These are phyloP conservation scores for Holothuria glaberrima DNA, from an alignment of 35 echinoderm and acorn worm genomes.

Conservation along the genomic window DNA sequence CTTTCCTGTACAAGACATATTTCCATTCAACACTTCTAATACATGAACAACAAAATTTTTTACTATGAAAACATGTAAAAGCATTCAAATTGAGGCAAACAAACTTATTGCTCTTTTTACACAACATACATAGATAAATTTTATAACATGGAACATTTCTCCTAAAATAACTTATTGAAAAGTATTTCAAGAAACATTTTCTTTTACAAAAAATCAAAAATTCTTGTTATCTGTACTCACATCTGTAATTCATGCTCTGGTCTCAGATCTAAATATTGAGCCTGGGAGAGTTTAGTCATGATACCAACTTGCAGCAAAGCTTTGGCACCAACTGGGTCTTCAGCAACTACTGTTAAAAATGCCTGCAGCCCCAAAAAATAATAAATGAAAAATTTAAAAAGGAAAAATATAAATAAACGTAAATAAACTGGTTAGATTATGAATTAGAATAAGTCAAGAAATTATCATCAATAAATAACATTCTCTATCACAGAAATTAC, in stretches of 20 bases:
- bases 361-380: constrained; percentile 51
- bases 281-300: constrained; percentile 84
- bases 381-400: background rate
- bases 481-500: too few species aligned
- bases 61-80: too few species aligned
- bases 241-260: constrained; percentile 80
- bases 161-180: background rate
- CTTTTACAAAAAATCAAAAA: too few species aligned
- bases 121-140: background rate
- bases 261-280: constrained; percentile 85
- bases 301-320: constrained; percentile 78
- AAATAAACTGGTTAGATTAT: background rate
- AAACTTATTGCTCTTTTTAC: too few species aligned
- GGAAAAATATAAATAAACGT: background rate
- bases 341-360: constrained; percentile 73
- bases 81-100: too few species aligned
- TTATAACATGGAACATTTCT: background rate
- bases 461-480: too few species aligned
- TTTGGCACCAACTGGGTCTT: constrained; percentile 83
- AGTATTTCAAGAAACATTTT: background rate
- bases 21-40: too few species aligned
- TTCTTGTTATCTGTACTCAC: constrained; percentile 33
- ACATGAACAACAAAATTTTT: too few species aligned
- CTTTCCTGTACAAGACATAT: too few species aligned
- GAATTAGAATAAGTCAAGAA: too few species aligned